These are phyloP conservation scores for Heteromormyrus szaboi DNA, from an alignment of 2,797 vertebrate species.

Conservation along the genomic window DNA sequence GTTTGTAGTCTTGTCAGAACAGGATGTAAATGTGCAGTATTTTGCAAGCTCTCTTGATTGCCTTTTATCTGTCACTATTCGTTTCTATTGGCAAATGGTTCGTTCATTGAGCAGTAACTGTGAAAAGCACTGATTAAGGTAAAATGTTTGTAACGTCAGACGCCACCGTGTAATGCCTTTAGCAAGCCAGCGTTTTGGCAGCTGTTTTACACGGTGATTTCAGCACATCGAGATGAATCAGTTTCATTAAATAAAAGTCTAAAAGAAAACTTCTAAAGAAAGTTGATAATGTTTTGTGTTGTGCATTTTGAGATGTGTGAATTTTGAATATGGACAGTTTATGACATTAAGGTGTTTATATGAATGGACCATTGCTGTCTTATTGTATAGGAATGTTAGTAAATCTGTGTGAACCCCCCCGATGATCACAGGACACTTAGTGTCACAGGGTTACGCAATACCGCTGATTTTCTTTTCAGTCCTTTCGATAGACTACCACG, in stretches of 20 bases:
- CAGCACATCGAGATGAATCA: not conserved
- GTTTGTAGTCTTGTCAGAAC: not conserved
- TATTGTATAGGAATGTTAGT: not conserved
- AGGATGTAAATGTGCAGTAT: not conserved
- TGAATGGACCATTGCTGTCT: not conserved
- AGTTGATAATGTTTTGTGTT: not conserved
- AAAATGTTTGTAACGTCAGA: not conserved
- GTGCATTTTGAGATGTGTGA: not conserved
- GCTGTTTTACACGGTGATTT: not conserved
- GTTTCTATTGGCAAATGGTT: not conserved
- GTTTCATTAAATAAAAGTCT: not conserved
- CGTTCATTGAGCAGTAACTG: not conserved
- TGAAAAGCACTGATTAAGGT: conserved; percentile 1
- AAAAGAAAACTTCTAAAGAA: not conserved
- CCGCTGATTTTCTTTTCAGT: not conserved
- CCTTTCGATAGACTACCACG: not conserved
- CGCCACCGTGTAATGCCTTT: not conserved
- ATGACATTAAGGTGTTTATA: not conserved
- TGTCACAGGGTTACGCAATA: not conserved
- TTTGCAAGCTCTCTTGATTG: not conserved
- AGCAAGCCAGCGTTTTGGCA: not conserved
- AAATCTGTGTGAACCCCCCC: not conserved
- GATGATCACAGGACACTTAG: not conserved
- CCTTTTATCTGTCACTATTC: not conserved
- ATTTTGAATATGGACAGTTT: not conserved